These are phyloP conservation scores for Phalera bucephala DNA, from an alignment of 2,888 invertebrate genomes.

Conservation along the genomic window DNA sequence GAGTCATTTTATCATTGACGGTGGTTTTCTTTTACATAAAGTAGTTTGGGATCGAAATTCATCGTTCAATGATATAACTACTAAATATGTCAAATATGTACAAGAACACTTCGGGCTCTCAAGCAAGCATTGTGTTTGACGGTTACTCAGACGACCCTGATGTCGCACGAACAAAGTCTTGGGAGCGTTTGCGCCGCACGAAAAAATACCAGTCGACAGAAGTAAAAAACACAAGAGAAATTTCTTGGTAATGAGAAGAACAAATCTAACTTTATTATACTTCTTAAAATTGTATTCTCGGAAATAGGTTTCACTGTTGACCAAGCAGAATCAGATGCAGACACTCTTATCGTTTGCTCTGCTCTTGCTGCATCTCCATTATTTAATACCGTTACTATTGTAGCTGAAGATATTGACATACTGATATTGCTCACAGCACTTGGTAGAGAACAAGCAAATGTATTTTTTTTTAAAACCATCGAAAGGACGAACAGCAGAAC, in stretches of 20 bases:
- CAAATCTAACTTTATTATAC: constrained; percentile 7
- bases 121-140: constrained; percentile 56
- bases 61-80: no score
- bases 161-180: constrained; percentile 3
- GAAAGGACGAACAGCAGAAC: no score
- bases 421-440: constrained; percentile 17
- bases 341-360: constrained; percentile 6
- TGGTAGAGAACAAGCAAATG: constrained; percentile 9
- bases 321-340: constrained; percentile 11
- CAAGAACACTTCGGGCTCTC: no score
- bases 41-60: no score
- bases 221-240: constrained; percentile 8
- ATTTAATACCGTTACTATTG: not conserved
- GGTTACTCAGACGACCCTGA: constrained; percentile 16
- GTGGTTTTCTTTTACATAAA: no score
- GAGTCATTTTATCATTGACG: no score
- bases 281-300: constrained; percentile 8
- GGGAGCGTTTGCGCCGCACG: constrained; percentile 3
- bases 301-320: constrained; percentile 8
- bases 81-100: no score
- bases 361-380: constrained; percentile 10
- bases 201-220: constrained; percentile 5
- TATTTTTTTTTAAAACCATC: constrained; percentile 15
- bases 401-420: constrained; percentile 10
- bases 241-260: constrained; percentile 11